Conservation (phyloP, 2,797 vertebrate species). For the Telmatherina bonti region DNA sequence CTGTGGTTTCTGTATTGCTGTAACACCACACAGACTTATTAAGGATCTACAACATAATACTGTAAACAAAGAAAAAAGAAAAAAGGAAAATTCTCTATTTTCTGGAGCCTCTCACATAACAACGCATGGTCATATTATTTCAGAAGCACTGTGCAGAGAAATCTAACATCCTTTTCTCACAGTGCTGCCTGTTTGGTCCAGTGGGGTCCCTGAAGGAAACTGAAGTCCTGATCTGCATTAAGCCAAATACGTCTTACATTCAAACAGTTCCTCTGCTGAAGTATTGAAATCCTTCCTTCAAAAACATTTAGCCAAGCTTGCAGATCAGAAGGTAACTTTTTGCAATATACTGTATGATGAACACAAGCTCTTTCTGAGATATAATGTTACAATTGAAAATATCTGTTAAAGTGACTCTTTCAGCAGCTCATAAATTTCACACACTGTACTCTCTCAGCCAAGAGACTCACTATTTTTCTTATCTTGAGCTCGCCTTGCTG, state of each 20-base stretch:
- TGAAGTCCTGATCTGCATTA: not conserved
- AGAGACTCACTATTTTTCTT: conserved; percentile 65
- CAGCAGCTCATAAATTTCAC: conserved; percentile 57
- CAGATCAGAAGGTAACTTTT: conserved; percentile 12
- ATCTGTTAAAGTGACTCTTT: conserved; percentile 62
- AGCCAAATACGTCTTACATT: not conserved
- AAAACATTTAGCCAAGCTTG: not conserved
- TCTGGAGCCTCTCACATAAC: not conserved
- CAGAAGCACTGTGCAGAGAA: not conserved
- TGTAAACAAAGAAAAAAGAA: too few species aligned
- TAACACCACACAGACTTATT: too few species aligned
- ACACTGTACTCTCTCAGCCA: conserved; percentile 38
- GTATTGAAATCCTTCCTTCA: not conserved
- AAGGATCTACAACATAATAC: too few species aligned
- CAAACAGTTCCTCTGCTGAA: not conserved
- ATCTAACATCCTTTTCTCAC: not conserved
- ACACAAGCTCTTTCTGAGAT: conserved; percentile 36
- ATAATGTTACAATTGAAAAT: conserved; percentile 53
- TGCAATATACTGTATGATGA: conserved; percentile 23
- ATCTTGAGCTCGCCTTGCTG: conserved; percentile 62
- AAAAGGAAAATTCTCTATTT: not conserved
- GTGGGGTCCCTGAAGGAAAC: too few species aligned
- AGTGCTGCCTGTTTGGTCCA: too few species aligned
- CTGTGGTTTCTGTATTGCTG: too few species aligned
- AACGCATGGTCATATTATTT: too few species aligned